Conservation (phyloP, 1,140 invertebrate species). For the Leptinotarsa undecemlineata region DNA sequence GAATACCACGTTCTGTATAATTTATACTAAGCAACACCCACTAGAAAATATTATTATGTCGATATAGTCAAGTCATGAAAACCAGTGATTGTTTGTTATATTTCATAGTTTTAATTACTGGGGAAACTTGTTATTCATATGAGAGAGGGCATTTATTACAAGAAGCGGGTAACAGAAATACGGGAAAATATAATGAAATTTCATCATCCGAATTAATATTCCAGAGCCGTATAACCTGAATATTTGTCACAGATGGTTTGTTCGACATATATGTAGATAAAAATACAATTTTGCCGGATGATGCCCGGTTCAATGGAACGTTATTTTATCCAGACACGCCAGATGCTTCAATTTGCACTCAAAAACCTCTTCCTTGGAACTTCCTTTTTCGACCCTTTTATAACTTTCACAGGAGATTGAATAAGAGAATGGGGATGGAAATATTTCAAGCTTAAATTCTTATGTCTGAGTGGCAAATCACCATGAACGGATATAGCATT, state of each 20-base stretch:
- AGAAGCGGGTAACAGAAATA: not conserved
- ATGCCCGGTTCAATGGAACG: not conserved
- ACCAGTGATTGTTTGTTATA: too few relatives aligned
- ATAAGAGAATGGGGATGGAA: not conserved
- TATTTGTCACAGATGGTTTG: slow-evolving; percentile 12
- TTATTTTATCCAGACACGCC: not conserved
- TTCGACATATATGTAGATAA: slow-evolving; percentile 9
- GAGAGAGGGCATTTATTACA: not conserved
- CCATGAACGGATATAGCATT: too few relatives aligned
- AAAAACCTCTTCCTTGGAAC: not conserved
- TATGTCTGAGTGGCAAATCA: too few relatives aligned
- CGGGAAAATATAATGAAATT: slow-evolving; percentile 6
- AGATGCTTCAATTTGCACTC: not conserved
- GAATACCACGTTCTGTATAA: too few relatives aligned
- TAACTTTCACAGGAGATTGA: not conserved
- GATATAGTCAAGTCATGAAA: too few relatives aligned
- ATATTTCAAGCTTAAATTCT: not conserved
- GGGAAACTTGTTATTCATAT: not conserved
- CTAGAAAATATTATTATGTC: too few relatives aligned
- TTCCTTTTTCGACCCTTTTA: not conserved
- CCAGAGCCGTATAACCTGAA: slow-evolving; percentile 4
- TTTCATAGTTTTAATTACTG: too few relatives aligned
- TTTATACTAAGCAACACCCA: too few relatives aligned
- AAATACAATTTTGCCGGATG: slow-evolving; percentile 20
- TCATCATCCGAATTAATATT: slow-evolving; percentile 16